Base-by-base conservation (phyloP, 2,888 invertebrate species). In the Deilephila porcellus region DNA sequence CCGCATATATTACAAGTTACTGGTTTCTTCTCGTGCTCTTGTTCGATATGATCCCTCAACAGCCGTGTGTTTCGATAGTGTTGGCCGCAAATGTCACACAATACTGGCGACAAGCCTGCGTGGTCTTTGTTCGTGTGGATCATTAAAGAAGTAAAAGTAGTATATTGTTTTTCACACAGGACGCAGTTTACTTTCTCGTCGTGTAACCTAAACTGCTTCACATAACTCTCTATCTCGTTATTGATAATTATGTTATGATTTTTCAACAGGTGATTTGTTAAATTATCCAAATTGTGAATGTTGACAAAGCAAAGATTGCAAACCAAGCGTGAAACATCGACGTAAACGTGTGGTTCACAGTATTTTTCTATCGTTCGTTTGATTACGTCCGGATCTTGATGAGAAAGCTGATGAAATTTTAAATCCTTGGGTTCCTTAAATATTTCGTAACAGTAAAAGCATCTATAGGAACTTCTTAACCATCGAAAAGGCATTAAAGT, bases 1-100 rank as follows among this genome's bases (percentile, higher is more conserved):
- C 74, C 74, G 25, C 78, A 79, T 37, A 70, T 20, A 20, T 71
- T 77, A n/a, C 79, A 79, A 17, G 70, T 73, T 0, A 77, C 75
- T 1, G 34, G 70, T 67, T 86, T 85, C 32, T 82, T 84, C 73
- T 84, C 83, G 75, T 95, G 93, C 1, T 88, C 91, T 25, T 88
- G 76, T 0, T 74, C 60, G 4, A 78, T 25, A n/a, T 78, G 79
- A 71, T 73, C 72, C 19, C 72, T 76, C 0, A 77, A 72, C 20
- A 76, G 75, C 3, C 75, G 76, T 17, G 75, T 86, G 75, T 34
- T 81, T 82, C 0, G 79, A 75, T 85, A 88, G 71, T 83, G 74
- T 17, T 78, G 79, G 0, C 86, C 88, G 72, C 87, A 87, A 25
- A 85, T 75, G 32, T 87, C 85, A 63, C 88, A 88, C 0, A 87